Evolutionary conservation across 2,888 invertebrate genomes (phyloP).

Genomic region (Drosophila neutralis): DNA sequence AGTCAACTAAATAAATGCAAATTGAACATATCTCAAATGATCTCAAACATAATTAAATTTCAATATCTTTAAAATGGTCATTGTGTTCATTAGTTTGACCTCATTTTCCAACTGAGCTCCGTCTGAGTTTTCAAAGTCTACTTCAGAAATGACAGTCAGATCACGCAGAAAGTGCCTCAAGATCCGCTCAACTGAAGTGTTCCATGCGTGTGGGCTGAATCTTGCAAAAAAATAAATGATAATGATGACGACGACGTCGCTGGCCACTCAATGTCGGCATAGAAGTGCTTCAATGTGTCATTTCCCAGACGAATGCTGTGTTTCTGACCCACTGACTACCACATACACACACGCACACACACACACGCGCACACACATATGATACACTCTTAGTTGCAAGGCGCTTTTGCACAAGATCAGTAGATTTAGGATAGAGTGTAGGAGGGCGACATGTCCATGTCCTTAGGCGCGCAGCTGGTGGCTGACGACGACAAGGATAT

Average conservation of each 20-base stretch:
- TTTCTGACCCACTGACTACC: conserved; percentile 66
- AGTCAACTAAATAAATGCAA: background rate
- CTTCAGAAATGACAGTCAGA: conserved; percentile 61
- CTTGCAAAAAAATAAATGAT: conserved; percentile 58
- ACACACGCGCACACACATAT: conserved; percentile 22
- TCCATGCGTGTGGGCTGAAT: conserved; percentile 68
- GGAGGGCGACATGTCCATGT: conserved; percentile 37
- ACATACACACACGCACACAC: conserved; percentile 33
- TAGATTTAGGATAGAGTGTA: background rate
- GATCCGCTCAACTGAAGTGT: conserved; percentile 65
- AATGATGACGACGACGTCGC: conserved; percentile 41
- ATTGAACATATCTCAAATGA: background rate
- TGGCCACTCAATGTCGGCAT: conserved; percentile 74
- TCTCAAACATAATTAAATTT: background rate
- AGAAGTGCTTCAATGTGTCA: conserved; percentile 78
- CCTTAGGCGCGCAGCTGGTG: conserved; percentile 75
- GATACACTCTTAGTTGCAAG: conserved; percentile 18
- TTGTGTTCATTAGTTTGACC: conserved; percentile 50
- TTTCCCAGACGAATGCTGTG: conserved; percentile 45
- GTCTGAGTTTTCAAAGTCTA: conserved; percentile 32
- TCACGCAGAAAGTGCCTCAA: conserved; percentile 57
- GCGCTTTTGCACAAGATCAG: conserved; percentile 64
- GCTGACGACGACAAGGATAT: conserved; percentile 73
- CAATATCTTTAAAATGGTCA: background rate
- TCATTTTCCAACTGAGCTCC: conserved; percentile 41